Evolutionary conservation across 2,113 vertebrate genomes (phyloP), one percentile per base, ranked within the genome.

Genomic region (Caracal caracal): DNA sequence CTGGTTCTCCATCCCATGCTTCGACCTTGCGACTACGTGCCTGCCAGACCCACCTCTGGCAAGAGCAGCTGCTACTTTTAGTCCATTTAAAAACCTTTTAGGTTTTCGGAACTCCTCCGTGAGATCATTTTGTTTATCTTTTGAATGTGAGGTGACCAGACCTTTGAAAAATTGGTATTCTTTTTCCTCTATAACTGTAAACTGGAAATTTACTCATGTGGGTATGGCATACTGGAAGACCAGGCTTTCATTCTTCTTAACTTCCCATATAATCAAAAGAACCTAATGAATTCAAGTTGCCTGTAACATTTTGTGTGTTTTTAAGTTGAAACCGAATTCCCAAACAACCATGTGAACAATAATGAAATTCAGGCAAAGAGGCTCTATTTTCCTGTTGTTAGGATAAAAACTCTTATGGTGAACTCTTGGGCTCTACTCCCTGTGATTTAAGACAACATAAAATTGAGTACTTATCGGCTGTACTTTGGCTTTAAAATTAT

Each of bases 51-150:
- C 94, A 95, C 98, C 97, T 96, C 97, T 98, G 98, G 98, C 93
- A 92, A 98, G 97, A 98, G 59, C 98, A 98, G 98, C 97, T 98
- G 98, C 97, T 98, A 49, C 97, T 98, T 88, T 98, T 98, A 98
- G 98, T 97, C 97, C 37, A 5, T 51, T 93, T 92, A 95, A 97
- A 56, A 96, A 66, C 93, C 90, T 95, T 96, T 98, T 93, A 97
- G 97, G 96, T 96, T 98, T 98, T 97, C 98, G 93, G 91, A 98
- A 94, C 97, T 97, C 79, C 71, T 98, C 90, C 83, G 76, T 70
- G 94, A 98, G 96, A 97, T 97, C 43, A 70, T 97, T 98, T 98
- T 98, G 93, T 97, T 98, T 97, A 93, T 97, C 70, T 87, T 97
- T 96, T 97, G 89, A 93, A 84, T 73, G 87, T 83, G 70, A 94